Percentiles rank a stretch among this genome's conserved stretches.
phyloP scores from a whole-genome alignment of 2,113 vertebrate genomes.

The Embiotoca jacksoni region DNA sequence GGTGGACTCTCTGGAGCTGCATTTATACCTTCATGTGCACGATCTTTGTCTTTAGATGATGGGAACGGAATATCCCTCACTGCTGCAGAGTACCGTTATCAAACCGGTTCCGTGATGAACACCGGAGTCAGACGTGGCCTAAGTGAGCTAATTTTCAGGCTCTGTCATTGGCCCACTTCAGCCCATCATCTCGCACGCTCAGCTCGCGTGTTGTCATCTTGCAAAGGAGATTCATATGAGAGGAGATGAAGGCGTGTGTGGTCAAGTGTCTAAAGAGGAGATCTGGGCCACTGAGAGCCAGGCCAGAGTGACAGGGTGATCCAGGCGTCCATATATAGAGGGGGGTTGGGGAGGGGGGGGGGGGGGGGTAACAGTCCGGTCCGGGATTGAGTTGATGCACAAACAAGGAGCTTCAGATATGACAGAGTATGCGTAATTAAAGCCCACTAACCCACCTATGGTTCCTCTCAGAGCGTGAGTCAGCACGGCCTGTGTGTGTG shows the following conservation, averaged over 20 bases:
- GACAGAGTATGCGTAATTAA: conserved; percentile 54
- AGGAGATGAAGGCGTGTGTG: conserved; percentile 40
- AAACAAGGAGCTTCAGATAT: conserved; percentile 40
- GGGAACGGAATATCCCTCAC: neutral
- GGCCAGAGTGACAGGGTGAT: conserved; percentile 4
- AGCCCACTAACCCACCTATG: conserved; percentile 43
- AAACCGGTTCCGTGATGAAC: conserved; percentile 1
- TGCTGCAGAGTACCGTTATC: neutral
- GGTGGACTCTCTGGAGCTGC: neutral
- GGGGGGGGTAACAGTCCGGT: conserved; percentile 13
- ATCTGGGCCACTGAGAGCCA: conserved; percentile 56
- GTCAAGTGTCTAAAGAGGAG: conserved; percentile 40
- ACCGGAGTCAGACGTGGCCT: conserved; percentile 60
- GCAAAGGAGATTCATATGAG: conserved; percentile 16
- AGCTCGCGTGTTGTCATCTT: conserved; percentile 54
- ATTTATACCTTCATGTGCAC: neutral
- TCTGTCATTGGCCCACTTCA: conserved; percentile 44
- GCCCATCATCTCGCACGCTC: conserved; percentile 31
- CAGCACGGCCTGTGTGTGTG: conserved; percentile 65
- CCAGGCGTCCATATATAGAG: neutral
- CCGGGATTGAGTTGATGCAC: conserved; percentile 20
- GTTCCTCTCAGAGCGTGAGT: conserved; percentile 65
- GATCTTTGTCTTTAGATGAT: neutral
- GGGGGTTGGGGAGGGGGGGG: neutral
- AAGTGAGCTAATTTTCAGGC: conserved; percentile 60